A percentile compares a stretch with the other conserved stretches of the same genome.
phyloP scores from a whole-genome alignment of 2,797 vertebrate species.

The Galago senegalensis region DNA sequence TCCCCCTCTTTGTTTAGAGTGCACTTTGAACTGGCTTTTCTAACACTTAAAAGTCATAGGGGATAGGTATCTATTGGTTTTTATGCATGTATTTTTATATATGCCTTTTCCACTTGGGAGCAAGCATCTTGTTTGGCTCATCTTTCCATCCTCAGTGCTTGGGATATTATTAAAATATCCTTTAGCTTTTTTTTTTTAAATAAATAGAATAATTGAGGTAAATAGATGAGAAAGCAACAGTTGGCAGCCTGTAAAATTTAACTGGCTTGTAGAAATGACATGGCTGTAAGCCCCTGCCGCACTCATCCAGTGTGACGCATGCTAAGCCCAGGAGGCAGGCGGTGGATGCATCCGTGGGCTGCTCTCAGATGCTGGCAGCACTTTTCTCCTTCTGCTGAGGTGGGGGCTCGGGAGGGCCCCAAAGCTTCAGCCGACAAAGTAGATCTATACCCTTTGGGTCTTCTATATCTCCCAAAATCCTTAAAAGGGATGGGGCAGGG shows the following conservation, averaged over 20 bases:
- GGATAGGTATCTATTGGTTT: neutral
- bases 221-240: neutral
- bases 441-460: neutral
- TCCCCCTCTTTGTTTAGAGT: neutral
- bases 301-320: neutral
- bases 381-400: neutral
- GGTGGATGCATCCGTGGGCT: neutral
- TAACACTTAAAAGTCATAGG: neutral
- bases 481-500: neutral
- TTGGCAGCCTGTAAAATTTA: neutral
- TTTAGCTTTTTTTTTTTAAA: constrained; percentile 13
- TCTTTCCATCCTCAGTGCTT: neutral
- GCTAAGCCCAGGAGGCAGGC: neutral
- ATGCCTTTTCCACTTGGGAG: neutral
- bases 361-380: neutral
- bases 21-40: neutral
- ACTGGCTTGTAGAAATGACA: neutral
- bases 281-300: neutral
- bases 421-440: neutral
- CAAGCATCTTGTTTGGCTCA: neutral
- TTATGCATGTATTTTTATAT: neutral
- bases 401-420: neutral
- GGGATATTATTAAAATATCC: neutral
- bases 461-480: neutral
- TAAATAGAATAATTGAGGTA: neutral